phyloP scores from a whole-genome alignment of 2,888 invertebrate genomes.

The Aelia acuminata region DNA sequence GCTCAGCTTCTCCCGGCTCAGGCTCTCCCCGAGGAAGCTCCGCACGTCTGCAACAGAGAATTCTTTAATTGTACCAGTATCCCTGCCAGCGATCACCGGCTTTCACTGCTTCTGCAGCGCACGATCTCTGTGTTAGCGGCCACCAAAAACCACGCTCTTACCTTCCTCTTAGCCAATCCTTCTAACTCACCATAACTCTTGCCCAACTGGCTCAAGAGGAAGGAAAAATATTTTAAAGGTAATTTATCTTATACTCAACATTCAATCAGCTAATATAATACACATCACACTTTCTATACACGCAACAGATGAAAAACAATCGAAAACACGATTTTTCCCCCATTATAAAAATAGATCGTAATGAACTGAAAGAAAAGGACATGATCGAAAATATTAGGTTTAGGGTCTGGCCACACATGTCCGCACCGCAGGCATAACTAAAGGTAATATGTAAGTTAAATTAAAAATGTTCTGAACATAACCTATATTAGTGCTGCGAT shows the following conservation, averaged over 20 bases:
- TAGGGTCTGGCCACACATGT: no score
- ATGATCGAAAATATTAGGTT: no score
- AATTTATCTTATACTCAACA: not conserved
- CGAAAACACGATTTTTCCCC: no score
- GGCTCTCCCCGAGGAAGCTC: slow-evolving; percentile 64
- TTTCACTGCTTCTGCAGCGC: not conserved
- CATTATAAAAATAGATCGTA: no score
- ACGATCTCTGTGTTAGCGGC: not conserved
- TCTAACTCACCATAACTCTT: not conserved
- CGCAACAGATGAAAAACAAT: not conserved
- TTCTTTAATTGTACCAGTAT: no score
- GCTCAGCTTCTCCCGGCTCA: slow-evolving; percentile 64
- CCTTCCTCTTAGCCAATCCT: not conserved
- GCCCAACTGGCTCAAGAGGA: not conserved
- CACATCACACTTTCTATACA: not conserved
- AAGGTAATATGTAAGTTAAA: no score
- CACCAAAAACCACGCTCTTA: not conserved
- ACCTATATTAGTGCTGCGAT: no score
- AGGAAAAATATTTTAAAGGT: not conserved
- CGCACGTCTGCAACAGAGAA: slow-evolving; percentile 64
- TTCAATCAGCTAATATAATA: not conserved
- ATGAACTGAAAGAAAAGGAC: no score
- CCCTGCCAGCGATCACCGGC: not conserved
- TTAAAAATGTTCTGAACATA: no score
- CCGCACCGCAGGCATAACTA: no score